Percentiles rank a stretch among this genome's conserved stretches.
phyloP scores from a whole-genome alignment of 2,113 vertebrate genomes.

The Puffinus mauretanicus region DNA sequence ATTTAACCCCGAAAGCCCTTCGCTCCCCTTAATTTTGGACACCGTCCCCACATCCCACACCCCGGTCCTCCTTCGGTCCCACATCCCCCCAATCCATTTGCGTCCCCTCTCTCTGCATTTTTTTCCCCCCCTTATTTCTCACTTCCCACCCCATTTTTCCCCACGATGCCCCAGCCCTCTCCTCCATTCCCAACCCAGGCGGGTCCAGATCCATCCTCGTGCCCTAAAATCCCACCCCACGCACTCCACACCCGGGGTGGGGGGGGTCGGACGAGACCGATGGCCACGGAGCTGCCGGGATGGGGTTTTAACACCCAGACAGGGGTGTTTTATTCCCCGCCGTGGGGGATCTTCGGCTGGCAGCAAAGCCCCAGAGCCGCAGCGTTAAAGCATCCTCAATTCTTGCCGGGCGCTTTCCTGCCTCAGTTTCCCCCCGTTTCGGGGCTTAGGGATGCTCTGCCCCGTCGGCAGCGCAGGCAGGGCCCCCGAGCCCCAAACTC shows the following conservation, averaged over 20 bases:
- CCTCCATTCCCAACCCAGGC: not conserved
- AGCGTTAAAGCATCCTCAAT: not conserved
- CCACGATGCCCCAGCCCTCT: fast-evolving
- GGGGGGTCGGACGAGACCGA: not conserved
- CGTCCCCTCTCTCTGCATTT: not conserved
- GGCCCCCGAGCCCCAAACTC: not conserved
- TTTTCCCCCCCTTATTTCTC: not conserved
- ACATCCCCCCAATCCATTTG: not conserved
- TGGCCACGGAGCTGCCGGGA: not conserved
- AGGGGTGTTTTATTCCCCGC: not conserved
- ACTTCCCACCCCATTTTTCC: not conserved
- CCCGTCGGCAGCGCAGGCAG: not conserved
- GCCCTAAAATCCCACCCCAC: not conserved
- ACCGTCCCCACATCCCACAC: not conserved
- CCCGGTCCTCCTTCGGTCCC: not conserved
- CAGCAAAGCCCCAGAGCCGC: not conserved
- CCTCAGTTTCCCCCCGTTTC: not conserved
- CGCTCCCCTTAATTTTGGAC: not conserved
- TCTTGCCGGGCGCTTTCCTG: not conserved
- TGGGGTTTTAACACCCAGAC: not conserved
- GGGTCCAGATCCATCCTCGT: not conserved
- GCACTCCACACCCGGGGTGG: fast-evolving
- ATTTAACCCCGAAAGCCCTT: not conserved
- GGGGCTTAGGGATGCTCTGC: not conserved
- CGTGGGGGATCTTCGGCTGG: not conserved